A percentile compares a stretch with the other conserved stretches of the same genome.
Evolutionary conservation across 2,797 vertebrate genomes (phyloP).

Genomic region (Squalus acanthias): DNA sequence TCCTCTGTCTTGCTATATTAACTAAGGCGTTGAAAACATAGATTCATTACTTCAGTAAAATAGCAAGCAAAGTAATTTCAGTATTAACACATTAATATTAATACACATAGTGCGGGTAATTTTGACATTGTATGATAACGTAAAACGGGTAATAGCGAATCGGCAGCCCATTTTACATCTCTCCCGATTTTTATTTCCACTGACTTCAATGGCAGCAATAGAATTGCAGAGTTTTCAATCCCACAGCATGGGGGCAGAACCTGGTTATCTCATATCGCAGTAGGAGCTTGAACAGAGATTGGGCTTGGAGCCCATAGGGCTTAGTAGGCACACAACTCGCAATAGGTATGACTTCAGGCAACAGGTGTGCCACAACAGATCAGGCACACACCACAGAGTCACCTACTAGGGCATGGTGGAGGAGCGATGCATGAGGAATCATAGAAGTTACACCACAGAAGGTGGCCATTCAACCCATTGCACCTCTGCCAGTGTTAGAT

Average conservation of each 20-base stretch:
- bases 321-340: neutral
- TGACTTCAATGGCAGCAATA: neutral
- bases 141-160: neutral
- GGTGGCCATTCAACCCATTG: neutral
- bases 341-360: neutral
- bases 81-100: neutral
- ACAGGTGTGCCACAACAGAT: neutral
- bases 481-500: neutral
- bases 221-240: neutral
- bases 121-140: neutral
- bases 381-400: neutral
- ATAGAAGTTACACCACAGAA: neutral
- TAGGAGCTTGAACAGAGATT: neutral
- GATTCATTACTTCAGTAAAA: neutral
- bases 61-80: neutral
- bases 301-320: neutral
- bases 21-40: neutral
- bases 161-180: neutral
- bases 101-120: neutral
- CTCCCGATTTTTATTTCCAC: neutral
- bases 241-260: neutral
- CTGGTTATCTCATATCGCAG: neutral
- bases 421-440: neutral
- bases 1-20: neutral
- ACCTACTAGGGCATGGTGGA: too few species aligned